Base-by-base conservation (phyloP, 2,888 invertebrate genomes). In the Crematogaster levior region DNA sequence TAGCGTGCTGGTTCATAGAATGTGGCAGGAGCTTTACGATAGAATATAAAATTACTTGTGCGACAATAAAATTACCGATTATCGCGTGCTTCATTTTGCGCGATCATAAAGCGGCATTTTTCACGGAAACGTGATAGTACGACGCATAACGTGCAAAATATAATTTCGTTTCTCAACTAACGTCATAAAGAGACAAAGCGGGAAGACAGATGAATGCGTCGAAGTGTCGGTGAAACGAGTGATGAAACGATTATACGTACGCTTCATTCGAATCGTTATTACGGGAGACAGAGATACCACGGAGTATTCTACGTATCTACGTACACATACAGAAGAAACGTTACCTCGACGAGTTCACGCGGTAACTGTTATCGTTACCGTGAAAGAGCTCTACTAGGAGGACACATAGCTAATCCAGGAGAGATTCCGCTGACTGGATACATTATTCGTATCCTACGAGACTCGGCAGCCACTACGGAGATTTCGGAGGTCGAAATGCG, bases 401-500 rank as follows among this genome's bases (percentile, higher is more conserved):
- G 56, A 37, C 12, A 74, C 37, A 37, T 24, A 21, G 40, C 40
- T 51, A 60, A 40, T 53, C 40, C 30, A 58, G 46, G 46, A 61
- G 63, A 72, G 63, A 83, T 77, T 81, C 58, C 63, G 24, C 61
- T 46, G 82, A 43, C 27, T 72, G 65, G 43, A 61, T 73, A 68
- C 66, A 73, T 70, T 61, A 63, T 60, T 56, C 68, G 48, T 58
- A 40, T 80, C 75, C 75, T 18, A 34, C 34, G 70, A 66, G 79
- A 82, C 60, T 46, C 34, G 1, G 58, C 37, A 21, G n/a, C 10
- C 24, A 66, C 58, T 48, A 65, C 75, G 48, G 68, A 81, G 82
- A 87, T 88, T 87, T 84, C 63, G 27, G 46, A 37, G 37, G 81
- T 80, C 48, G 85, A 81, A 83, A 65, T 56, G 60, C 74, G 56